A percentile compares a stretch with the other conserved stretches of the same genome.
Conservation (phyloP, 2,797 vertebrate species). For the Pogoniulus pusillus region DNA sequence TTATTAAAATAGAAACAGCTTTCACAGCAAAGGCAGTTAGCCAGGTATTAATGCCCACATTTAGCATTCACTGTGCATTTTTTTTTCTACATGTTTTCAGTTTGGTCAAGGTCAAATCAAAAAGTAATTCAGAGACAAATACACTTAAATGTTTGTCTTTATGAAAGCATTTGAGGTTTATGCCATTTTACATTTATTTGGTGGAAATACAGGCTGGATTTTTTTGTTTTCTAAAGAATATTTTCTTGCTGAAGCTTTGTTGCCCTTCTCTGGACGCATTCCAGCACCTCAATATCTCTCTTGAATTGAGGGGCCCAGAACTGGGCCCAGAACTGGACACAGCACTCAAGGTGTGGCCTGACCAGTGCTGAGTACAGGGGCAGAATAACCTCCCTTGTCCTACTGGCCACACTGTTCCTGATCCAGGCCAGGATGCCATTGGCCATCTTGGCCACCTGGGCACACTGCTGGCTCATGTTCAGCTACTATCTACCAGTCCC, state of each 20-base stretch:
- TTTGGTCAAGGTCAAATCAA: conserved; percentile 49
- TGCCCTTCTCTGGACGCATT: too few relatives aligned
- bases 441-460: too few relatives aligned
- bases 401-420: too few relatives aligned
- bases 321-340: too few relatives aligned
- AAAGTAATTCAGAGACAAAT: background rate
- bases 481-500: too few relatives aligned
- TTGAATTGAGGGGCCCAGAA: too few relatives aligned
- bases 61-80: conserved; percentile 15
- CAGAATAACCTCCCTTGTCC: too few relatives aligned
- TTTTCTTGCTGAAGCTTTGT: background rate
- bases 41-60: conserved; percentile 36
- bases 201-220: background rate
- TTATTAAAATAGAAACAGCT: conserved; percentile 57
- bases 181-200: background rate
- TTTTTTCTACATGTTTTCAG: conserved; percentile 17
- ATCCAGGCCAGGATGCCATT: too few relatives aligned
- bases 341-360: too few relatives aligned
- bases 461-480: too few relatives aligned
- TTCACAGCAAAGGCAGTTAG: conserved; percentile 51
- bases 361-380: too few relatives aligned
- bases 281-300: too few relatives aligned
- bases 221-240: background rate
- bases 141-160: background rate
- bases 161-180: background rate